phyloP scores from a whole-genome alignment of 2,113 vertebrate species.

The Protobothrops flavoviridis region DNA sequence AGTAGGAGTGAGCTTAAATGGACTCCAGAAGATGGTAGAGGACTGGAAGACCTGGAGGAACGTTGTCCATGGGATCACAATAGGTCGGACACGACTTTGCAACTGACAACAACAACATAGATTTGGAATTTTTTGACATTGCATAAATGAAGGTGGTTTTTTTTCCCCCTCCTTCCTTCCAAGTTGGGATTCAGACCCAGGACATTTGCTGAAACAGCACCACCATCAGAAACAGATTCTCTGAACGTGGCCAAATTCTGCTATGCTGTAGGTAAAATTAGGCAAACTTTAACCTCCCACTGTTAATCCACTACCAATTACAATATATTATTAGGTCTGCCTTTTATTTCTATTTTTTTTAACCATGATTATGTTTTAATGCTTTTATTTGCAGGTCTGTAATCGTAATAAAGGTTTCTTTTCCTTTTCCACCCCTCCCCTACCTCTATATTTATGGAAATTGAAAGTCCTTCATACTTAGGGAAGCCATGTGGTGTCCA shows the following conservation, averaged over 20 bases:
- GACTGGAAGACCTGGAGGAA: too few relatives aligned
- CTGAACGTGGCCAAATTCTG: background rate
- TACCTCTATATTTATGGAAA: constrained; percentile 51
- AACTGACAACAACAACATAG: too few relatives aligned
- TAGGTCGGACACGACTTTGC: too few relatives aligned
- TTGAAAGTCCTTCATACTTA: constrained; percentile 62
- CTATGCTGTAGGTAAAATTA: background rate
- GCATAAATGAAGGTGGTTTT: background rate
- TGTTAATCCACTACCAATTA: background rate
- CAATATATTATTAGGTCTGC: background rate
- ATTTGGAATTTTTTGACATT: background rate
- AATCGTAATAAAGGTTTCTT: background rate
- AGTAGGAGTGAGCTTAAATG: too few relatives aligned
- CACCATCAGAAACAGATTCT: background rate
- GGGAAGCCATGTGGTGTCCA: constrained; percentile 72
- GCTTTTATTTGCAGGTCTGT: background rate
- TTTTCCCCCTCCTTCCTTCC: background rate
- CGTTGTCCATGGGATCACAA: too few relatives aligned
- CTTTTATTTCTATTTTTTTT: background rate
- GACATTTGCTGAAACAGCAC: background rate
- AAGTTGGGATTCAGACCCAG: background rate
- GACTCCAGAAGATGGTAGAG: too few relatives aligned
- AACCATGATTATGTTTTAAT: background rate
- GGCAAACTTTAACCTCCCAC: background rate
- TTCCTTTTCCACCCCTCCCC: constrained; percentile 22